Evolutionary conservation across 2,797 vertebrate species (phyloP).

Genomic region (Mionectes olivaceus): DNA sequence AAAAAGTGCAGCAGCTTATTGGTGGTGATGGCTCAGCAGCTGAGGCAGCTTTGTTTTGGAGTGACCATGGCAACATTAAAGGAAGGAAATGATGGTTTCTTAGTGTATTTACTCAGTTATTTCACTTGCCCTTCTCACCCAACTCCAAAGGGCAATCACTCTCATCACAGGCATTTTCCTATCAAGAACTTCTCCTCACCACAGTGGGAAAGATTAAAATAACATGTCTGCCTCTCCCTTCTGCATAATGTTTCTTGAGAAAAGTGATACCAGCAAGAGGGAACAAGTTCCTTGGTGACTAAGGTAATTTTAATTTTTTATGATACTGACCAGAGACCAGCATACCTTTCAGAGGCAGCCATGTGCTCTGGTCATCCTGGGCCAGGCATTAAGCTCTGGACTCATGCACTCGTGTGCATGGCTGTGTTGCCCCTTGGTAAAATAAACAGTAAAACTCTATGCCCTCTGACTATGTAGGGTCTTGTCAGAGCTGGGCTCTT

Average conservation of each 20-base stretch:
- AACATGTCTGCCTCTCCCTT: not conserved
- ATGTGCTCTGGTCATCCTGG: not conserved
- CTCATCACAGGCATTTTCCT: conserved; percentile 12
- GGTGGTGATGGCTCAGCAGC: not conserved
- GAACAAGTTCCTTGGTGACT: not conserved
- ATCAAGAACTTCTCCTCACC: not conserved
- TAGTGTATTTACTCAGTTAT: conserved; percentile 46
- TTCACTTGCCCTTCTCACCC: conserved; percentile 55
- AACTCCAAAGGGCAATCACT: not conserved
- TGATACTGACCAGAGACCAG: not conserved
- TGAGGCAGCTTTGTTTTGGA: conserved; percentile 38
- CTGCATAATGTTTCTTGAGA: not conserved
- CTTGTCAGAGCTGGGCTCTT: not conserved
- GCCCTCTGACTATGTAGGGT: not conserved
- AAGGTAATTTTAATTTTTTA: not conserved
- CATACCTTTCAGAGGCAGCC: not conserved
- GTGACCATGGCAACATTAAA: conserved; percentile 12
- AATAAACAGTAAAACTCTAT: not conserved
- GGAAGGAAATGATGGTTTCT: conserved; percentile 40
- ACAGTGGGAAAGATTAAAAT: conserved; percentile 9
- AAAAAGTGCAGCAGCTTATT: not conserved
- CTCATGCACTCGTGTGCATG: fast-evolving
- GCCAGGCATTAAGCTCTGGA: not conserved
- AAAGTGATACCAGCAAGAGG: not conserved
- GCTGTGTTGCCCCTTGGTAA: not conserved